These are phyloP conservation scores for Melinaea marsaeus DNA, from an alignment of 2,888 invertebrate species.

Conservation along the genomic window DNA sequence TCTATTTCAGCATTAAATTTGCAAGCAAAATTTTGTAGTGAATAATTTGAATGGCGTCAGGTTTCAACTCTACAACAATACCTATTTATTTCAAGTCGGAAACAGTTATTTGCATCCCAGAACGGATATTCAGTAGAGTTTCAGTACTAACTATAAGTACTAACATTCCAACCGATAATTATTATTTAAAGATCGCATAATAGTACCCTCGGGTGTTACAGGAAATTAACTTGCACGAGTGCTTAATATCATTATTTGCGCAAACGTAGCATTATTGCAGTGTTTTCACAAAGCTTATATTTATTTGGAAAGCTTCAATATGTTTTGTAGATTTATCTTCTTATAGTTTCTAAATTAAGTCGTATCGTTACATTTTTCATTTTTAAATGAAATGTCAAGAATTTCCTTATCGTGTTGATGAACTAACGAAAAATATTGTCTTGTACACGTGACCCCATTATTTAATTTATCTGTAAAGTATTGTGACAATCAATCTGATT, in stretches of 20 bases:
- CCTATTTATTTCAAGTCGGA: conserved; percentile 9
- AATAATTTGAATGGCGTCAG: conserved; percentile 2
- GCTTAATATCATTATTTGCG: conserved; percentile 1
- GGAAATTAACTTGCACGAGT: not conserved
- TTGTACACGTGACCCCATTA: conserved; percentile 1
- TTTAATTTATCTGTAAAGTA: conserved; percentile 8
- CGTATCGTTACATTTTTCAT: no score
- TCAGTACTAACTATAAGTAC: conserved; percentile 4
- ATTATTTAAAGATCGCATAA: conserved; percentile 23
- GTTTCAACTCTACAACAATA: conserved; percentile 2
- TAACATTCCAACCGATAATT: conserved; percentile 15
- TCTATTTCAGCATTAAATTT: not conserved
- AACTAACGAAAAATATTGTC: not conserved
- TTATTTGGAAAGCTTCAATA: not conserved
- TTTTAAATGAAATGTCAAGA: no score
- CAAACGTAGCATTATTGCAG: not conserved
- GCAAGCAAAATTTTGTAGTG: conserved; percentile 1
- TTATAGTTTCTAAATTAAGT: not conserved
- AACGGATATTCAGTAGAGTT: conserved; percentile 6
- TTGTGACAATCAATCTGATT: conserved; percentile 38
- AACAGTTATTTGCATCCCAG: conserved; percentile 8
- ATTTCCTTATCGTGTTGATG: no score
- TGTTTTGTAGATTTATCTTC: not conserved
- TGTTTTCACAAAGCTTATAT: no score
- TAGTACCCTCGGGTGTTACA: conserved; percentile 15